Conservation (phyloP, 2,113 vertebrate species). For the Oplegnathus fasciatus region DNA sequence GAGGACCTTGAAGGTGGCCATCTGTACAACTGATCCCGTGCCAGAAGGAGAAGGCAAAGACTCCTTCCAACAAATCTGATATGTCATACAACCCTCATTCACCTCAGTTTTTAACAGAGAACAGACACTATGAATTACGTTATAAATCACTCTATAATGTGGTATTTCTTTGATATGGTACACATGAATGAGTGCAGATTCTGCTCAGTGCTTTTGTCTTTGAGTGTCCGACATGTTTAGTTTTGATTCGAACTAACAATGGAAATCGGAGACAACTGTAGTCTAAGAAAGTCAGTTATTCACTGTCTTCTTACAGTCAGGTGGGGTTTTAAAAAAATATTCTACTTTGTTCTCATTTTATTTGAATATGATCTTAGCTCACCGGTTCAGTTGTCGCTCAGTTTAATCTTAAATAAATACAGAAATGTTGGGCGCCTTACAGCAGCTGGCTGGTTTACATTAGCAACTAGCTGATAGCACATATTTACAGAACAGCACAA, state of each 20-base stretch:
- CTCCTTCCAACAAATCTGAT: not conserved
- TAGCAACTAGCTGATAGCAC: not conserved
- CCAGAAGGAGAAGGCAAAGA: constrained; percentile 7
- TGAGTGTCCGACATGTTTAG: no score
- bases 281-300: no score
- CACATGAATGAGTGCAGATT: not conserved
- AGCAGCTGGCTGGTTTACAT: no score
- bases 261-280: no score
- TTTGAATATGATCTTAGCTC: no score
- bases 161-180: not conserved
- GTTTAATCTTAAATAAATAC: no score
- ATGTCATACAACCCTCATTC: not conserved
- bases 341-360: no score
- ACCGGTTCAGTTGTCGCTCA: no score
- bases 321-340: no score
- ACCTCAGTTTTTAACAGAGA: not conserved
- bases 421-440: no score
- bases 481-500: not conserved
- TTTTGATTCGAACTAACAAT: no score
- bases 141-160: not conserved
- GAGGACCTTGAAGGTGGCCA: constrained; percentile 38
- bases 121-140: not conserved
- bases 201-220: not conserved
- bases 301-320: no score
- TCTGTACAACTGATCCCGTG: constrained; percentile 34